Percentiles rank a stretch among this genome's conserved stretches.
phyloP scores from a whole-genome alignment of 2,888 invertebrate species.

The Acanthococcus lagerstroemiae region DNA sequence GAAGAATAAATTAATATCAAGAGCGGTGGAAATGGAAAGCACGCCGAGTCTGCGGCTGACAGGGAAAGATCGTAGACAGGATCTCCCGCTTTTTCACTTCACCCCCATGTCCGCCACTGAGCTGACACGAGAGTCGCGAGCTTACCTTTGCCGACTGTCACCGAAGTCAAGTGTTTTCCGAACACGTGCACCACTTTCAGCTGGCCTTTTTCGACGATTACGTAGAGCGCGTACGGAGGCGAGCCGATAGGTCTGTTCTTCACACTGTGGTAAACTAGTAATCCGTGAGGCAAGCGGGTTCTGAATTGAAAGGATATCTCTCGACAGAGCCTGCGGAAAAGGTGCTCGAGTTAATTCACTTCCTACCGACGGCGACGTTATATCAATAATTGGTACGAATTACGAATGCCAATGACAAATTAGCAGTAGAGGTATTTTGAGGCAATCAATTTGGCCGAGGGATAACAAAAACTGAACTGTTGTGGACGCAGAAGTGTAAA shows the following conservation, averaged over 20 bases:
- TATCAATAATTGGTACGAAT: too few species aligned
- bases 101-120: neutral
- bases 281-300: constrained; percentile 75
- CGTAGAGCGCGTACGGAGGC: constrained; percentile 80
- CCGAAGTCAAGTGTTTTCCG: constrained; percentile 71
- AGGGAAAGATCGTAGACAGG: neutral
- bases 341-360: too few species aligned
- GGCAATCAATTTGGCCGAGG: too few species aligned
- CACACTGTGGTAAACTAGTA: constrained; percentile 81
- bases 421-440: too few species aligned
- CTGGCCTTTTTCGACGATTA: constrained; percentile 84
- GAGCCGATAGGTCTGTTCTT: constrained; percentile 69
- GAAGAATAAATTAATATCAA: too few species aligned
- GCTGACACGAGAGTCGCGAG: neutral
- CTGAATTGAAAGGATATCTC: constrained; percentile 83
- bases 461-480: too few species aligned
- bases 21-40: too few species aligned
- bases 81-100: neutral
- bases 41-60: too few species aligned
- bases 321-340: constrained; percentile 59
- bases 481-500: too few species aligned
- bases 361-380: too few species aligned
- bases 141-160: constrained; percentile 68
- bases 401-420: too few species aligned
- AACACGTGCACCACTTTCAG: constrained; percentile 85